Evolutionary conservation across 2,797 vertebrate genomes (phyloP), one percentile per base, ranked within the genome.

Genomic region (Alfaro cultratus): DNA sequence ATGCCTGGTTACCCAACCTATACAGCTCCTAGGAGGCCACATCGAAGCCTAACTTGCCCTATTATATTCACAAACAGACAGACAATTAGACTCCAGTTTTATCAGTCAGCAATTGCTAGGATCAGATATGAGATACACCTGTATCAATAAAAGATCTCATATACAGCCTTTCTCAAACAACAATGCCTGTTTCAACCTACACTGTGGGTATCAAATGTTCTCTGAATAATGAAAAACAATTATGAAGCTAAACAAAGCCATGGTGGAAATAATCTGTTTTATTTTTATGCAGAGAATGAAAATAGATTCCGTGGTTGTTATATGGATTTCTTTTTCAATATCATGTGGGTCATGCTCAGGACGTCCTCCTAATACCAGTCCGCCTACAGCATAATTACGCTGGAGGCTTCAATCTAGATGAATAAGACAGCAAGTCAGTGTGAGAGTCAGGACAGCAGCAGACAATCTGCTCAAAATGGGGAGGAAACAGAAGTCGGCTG

Each of bases 151-250:
- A 95, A 93, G 85, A 94, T 94, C 90, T 93, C 10, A 94, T 95
- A 95, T 93, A 85, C 91, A 93, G 87, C 92, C 86, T 93, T 90
- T 93, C 87, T 92, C 81, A 72, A 94, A 93, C 94, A 95, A 95
- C 93, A 92, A 92, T 79, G 88, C 85, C 88, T 93, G 93, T 94
- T 95, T 95, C 93, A 95, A 87, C 94, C 90, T 87, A 94, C 93
- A 91, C 91, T 89, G 88, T 89, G 86, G 92, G 93, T 95, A 95
- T 94, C 94, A 93, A 94, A 92, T 94, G 93, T 93, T 92, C 90
- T 73, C 85, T 92, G 89, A 95, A 95, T 96, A 96, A 95, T 95
- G 94, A 95, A 96, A 94, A 91, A 93, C 95, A 95, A 95, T 96
- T 95, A 96, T 93, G 92, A 90, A 85, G 93, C 93, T 93, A 95